Evolutionary conservation across 2,113 vertebrate genomes (phyloP).

Genomic region (Sisor rabdophorus): DNA sequence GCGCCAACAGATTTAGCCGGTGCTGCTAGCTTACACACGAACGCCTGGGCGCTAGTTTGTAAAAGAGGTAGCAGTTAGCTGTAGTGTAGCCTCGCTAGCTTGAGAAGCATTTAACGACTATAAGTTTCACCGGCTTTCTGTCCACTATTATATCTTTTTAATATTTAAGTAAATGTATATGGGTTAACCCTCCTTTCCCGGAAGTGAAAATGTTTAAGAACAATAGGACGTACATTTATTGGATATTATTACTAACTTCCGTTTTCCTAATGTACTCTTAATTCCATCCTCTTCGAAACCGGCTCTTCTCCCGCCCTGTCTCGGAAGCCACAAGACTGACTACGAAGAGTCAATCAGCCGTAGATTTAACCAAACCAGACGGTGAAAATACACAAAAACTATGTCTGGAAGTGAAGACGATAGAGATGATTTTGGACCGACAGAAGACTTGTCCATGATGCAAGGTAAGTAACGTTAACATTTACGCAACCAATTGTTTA

Average conservation of each 20-base stretch:
- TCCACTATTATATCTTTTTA: too few relatives aligned
- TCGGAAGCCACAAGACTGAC: slow-evolving; percentile 54
- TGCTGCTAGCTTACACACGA: slow-evolving; percentile 51
- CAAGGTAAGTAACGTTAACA: slow-evolving; percentile 63
- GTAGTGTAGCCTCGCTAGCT: not conserved
- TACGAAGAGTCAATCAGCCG: slow-evolving; percentile 20
- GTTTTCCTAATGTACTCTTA: slow-evolving; percentile 59
- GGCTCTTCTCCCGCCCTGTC: slow-evolving; percentile 43
- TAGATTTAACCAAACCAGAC: slow-evolving; percentile 29
- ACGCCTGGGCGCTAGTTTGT: slow-evolving; percentile 17
- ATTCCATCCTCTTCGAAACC: slow-evolving; percentile 45
- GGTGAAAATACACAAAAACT: slow-evolving; percentile 23
- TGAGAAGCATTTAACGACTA: slow-evolving; percentile 13
- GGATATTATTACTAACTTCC: slow-evolving; percentile 58
- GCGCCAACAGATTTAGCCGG: slow-evolving; percentile 45
- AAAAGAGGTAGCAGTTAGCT: slow-evolving; percentile 17
- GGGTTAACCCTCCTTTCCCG: too few relatives aligned
- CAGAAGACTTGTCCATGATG: slow-evolving; percentile 62
- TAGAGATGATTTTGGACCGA: slow-evolving; percentile 66
- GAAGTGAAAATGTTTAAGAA: not conserved
- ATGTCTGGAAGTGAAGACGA: slow-evolving; percentile 78
- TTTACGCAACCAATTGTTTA: not conserved
- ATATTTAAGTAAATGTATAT: not conserved
- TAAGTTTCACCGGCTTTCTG: slow-evolving; percentile 14
- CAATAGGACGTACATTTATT: not conserved